Conservation (phyloP, 2,888 invertebrate species). For the Ptychoptera albimana region DNA sequence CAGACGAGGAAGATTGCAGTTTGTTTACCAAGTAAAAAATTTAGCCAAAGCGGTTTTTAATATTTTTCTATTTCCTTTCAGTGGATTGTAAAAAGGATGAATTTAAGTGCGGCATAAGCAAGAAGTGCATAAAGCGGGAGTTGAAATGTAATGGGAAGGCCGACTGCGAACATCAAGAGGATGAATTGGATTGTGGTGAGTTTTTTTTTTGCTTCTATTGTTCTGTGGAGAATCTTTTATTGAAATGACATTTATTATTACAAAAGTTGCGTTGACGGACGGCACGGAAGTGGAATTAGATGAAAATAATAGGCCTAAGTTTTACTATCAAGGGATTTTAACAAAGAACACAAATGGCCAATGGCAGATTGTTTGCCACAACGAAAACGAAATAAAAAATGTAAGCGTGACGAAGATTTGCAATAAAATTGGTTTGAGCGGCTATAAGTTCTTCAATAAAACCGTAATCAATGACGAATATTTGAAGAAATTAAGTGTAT, state of each 20-base stretch:
- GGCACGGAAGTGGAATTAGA: slow-evolving; percentile 42
- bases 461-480: slow-evolving; percentile 17
- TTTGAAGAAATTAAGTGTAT: no score
- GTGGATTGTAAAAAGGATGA: slow-evolving; percentile 40
- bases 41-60: no score
- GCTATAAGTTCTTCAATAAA: slow-evolving; percentile 20
- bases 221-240: slow-evolving; percentile 1
- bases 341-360: slow-evolving; percentile 40
- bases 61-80: slow-evolving; percentile 19
- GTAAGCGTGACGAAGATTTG: slow-evolving; percentile 42
- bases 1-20: slow-evolving; percentile 62
- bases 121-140: slow-evolving; percentile 41
- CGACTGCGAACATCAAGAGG: slow-evolving; percentile 55
- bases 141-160: slow-evolving; percentile 46
- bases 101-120: slow-evolving; percentile 47
- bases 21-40: slow-evolving; percentile 17
- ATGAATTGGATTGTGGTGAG: slow-evolving; percentile 67
- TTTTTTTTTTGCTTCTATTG: slow-evolving; percentile 7
- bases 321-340: slow-evolving; percentile 44
- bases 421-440: slow-evolving; percentile 45
- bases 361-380: slow-evolving; percentile 51
- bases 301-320: slow-evolving; percentile 40
- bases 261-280: slow-evolving; percentile 56
- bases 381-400: slow-evolving; percentile 20
- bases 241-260: slow-evolving; percentile 4